Evolutionary conservation across 2,797 vertebrate species (phyloP).

Genomic region (Alectoris magna): DNA sequence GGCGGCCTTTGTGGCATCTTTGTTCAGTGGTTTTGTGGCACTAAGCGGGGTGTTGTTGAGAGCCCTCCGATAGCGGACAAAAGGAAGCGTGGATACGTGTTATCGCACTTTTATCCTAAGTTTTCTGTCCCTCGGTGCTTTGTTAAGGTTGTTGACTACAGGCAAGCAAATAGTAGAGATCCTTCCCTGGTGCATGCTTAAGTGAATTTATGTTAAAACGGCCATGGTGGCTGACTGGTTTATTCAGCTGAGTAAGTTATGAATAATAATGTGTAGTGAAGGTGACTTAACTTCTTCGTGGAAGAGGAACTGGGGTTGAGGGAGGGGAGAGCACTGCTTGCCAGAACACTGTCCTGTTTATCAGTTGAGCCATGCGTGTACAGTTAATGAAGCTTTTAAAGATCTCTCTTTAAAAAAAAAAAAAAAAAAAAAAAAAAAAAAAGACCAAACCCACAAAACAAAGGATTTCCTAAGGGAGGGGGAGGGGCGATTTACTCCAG

Average conservation of each 20-base stretch:
- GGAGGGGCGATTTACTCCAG: constrained; percentile 26
- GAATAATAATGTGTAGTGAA: constrained; percentile 23
- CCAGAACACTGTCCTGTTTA: constrained; percentile 24
- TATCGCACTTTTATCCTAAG: not conserved
- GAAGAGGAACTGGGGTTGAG: not conserved
- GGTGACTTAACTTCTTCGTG: constrained; percentile 46
- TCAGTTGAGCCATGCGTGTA: constrained; percentile 40
- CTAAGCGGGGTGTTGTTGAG: not conserved
- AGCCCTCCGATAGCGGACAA: not conserved
- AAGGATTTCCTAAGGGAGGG: constrained; percentile 49
- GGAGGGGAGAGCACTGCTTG: constrained; percentile 1
- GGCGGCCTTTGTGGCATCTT: not conserved
- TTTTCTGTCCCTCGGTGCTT: not conserved
- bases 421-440: too few relatives aligned
- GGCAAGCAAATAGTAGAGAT: not conserved
- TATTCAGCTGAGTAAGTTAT: constrained; percentile 59
- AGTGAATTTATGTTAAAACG: constrained; percentile 35
- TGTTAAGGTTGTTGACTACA: not conserved
- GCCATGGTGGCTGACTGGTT: constrained; percentile 37
- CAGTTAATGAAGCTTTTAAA: constrained; percentile 56
- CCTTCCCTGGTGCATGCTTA: not conserved
- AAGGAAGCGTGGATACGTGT: not conserved
- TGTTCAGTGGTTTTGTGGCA: constrained; percentile 3
- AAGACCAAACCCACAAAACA: not conserved
- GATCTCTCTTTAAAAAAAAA: not conserved